phyloP scores from a whole-genome alignment of 2,888 invertebrate genomes.

The Reticulitermes lucifugus region DNA sequence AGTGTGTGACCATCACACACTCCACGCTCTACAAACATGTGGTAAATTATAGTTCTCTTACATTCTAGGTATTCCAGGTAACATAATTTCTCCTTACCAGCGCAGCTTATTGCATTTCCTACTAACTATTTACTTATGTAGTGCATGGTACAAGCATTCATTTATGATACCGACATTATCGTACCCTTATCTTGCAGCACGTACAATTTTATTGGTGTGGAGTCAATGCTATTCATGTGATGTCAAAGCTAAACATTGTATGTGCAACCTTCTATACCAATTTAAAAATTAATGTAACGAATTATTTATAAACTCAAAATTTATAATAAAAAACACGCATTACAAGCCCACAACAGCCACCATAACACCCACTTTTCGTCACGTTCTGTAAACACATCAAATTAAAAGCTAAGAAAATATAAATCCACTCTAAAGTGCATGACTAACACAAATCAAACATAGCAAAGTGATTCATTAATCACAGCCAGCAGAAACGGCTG shows the following conservation, averaged over 20 bases:
- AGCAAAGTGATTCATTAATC: too few relatives aligned
- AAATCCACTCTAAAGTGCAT: too few relatives aligned
- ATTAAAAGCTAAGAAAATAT: neutral
- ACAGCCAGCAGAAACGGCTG: too few relatives aligned
- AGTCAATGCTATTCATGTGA: too few relatives aligned
- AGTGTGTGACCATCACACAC: too few relatives aligned
- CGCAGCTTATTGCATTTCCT: neutral
- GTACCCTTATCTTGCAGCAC: too few relatives aligned
- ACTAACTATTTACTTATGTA: neutral
- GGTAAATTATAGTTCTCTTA: too few relatives aligned
- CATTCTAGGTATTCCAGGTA: too few relatives aligned
- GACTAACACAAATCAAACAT: too few relatives aligned
- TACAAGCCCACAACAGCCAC: neutral
- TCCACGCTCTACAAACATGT: too few relatives aligned
- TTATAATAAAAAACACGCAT: neutral
- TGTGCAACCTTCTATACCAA: neutral
- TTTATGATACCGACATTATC: neutral
- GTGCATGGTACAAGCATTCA: neutral
- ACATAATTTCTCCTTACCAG: neutral
- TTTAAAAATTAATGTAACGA: neutral
- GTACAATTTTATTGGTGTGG: too few relatives aligned
- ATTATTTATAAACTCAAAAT: neutral
- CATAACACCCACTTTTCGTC: constrained; percentile 8
- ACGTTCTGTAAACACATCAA: constrained; percentile 14
- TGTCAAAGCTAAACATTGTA: too few relatives aligned